A percentile compares a stretch with the other conserved stretches of the same genome.
These are phyloP conservation scores for Dioctria linearis DNA, from an alignment of 2,888 invertebrate species.

Conservation along the genomic window DNA sequence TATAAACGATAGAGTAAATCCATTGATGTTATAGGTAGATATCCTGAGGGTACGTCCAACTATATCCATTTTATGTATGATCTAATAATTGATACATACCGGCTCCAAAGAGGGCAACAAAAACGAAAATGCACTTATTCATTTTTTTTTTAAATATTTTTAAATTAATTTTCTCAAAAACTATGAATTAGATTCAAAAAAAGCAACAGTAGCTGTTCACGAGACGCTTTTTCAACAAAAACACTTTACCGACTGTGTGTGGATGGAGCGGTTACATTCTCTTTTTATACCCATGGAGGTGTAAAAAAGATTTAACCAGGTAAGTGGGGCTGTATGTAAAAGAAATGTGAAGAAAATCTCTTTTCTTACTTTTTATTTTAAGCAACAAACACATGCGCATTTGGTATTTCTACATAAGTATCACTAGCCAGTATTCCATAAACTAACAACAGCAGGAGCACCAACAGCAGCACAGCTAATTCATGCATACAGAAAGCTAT, in stretches of 20 bases:
- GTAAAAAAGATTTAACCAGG: constrained; percentile 60
- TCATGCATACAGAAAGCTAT: background rate
- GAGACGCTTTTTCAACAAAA: constrained; percentile 61
- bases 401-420: background rate
- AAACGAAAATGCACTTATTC: constrained; percentile 72
- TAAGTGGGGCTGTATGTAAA: constrained; percentile 59
- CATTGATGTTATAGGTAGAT: constrained; percentile 11
- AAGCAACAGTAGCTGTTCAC: constrained; percentile 28
- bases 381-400: constrained; percentile 16
- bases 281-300: constrained; percentile 71
- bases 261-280: constrained; percentile 70
- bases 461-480: background rate
- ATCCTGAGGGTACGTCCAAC: constrained; percentile 55
- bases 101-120: constrained; percentile 78
- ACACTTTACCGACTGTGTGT: constrained; percentile 71
- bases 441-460: too few relatives aligned
- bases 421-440: too few relatives aligned
- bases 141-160: constrained; percentile 63
- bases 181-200: constrained; percentile 7
- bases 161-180: constrained; percentile 29
- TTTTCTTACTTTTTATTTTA: constrained; percentile 45
- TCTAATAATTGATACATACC: constrained; percentile 74
- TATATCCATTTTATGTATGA: constrained; percentile 55
- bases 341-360: constrained; percentile 52
- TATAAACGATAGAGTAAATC: constrained; percentile 2